Percentiles rank a stretch among this genome's conserved stretches.
These are phyloP conservation scores for Thecophora atra DNA, from an alignment of 2,888 invertebrate genomes.

Conservation along the genomic window DNA sequence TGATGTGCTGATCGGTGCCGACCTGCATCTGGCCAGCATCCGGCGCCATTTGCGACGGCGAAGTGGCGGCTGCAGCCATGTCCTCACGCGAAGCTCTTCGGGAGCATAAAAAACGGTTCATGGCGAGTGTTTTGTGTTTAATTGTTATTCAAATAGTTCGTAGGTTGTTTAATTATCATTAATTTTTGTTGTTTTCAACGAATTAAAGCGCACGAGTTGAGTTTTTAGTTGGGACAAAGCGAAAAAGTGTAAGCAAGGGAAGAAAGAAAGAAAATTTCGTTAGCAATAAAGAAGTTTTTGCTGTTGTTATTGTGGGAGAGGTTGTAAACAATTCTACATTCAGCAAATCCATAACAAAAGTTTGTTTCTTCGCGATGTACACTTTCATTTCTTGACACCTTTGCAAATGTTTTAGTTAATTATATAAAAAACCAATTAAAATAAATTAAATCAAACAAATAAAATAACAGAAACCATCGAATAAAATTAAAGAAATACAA, in stretches of 20 bases:
- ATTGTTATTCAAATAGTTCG: conserved; percentile 32
- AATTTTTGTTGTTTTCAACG: conserved; percentile 22
- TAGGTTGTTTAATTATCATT: conserved; percentile 38
- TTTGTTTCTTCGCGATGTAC: no score
- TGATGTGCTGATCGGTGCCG: conserved; percentile 74
- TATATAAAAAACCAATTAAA: no score
- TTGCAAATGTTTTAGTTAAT: no score
- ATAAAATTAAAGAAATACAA: no score
- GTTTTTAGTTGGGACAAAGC: conserved; percentile 41
- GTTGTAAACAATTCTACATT: no score
- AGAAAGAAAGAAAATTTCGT: conserved; percentile 40
- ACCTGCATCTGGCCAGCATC: conserved; percentile 67
- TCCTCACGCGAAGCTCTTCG: conserved; percentile 83
- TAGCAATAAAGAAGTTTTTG: conserved; percentile 32
- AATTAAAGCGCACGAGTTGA: conserved; percentile 42
- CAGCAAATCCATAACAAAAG: no score
- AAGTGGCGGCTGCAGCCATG: conserved; percentile 83
- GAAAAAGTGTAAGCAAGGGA: conserved; percentile 51
- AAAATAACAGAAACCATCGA: not conserved
- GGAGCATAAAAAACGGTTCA: not conserved
- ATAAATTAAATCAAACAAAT: no score
- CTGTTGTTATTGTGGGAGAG: not conserved
- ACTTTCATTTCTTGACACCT: no score
- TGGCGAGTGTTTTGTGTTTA: conserved; percentile 9
- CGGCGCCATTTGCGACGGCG: conserved; percentile 72